These are phyloP conservation scores for Poicephalus gulielmi DNA, from an alignment of 2,113 vertebrate genomes.

Conservation along the genomic window DNA sequence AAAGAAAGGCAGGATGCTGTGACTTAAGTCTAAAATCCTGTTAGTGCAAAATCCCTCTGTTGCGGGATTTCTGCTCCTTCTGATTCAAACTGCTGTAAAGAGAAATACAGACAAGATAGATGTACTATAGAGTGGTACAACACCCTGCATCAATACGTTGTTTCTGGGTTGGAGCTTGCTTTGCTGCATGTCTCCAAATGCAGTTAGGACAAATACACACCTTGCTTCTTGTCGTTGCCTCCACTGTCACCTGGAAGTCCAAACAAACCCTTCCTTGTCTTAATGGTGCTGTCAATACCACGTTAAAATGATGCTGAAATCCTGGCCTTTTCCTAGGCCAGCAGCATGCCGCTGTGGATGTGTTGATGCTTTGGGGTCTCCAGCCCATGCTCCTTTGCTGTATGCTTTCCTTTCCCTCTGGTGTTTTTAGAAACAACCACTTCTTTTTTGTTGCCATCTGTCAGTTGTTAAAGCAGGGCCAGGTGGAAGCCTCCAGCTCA, in stretches of 20 bases:
- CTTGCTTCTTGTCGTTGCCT: background rate
- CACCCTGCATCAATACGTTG: rapidly evolving
- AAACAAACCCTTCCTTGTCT: background rate
- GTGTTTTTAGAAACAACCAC: background rate
- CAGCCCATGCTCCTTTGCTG: rapidly evolving
- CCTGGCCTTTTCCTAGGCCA: background rate
- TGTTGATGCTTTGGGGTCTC: background rate
- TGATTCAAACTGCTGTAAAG: background rate
- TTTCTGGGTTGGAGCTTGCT: background rate
- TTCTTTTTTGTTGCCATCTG: background rate
- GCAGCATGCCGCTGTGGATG: rapidly evolving
- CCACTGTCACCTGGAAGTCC: background rate
- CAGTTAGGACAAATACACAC: background rate
- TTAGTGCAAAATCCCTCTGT: background rate
- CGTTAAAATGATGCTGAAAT: background rate
- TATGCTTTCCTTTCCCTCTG: background rate
- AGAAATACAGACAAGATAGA: background rate
- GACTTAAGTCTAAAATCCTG: background rate
- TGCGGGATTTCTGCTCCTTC: background rate
- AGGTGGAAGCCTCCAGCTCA: background rate
- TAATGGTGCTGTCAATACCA: no score
- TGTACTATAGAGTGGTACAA: background rate
- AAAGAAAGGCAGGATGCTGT: background rate
- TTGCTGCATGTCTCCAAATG: background rate
- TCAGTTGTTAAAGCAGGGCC: background rate